Evolutionary conservation across 2,797 vertebrate species (phyloP).

Genomic region (Scarus forsteni): DNA sequence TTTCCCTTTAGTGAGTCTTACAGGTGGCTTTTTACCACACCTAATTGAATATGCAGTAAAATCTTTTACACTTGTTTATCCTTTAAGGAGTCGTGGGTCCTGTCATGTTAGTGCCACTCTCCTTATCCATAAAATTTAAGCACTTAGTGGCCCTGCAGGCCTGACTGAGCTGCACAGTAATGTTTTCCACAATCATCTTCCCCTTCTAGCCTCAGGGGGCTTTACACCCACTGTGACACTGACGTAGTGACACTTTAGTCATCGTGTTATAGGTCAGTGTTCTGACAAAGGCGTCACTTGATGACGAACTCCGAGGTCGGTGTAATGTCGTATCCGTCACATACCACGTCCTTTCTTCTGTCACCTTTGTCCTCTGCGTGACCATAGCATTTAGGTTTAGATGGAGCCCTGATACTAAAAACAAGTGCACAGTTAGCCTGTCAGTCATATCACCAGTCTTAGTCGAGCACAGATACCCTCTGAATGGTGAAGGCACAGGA

Average conservation of each 20-base stretch:
- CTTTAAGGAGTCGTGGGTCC: neutral
- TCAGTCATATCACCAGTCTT: neutral
- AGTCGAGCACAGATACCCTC: neutral
- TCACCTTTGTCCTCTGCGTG: neutral
- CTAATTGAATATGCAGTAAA: neutral
- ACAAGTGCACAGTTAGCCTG: neutral
- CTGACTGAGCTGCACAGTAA: neutral
- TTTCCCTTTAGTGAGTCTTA: neutral
- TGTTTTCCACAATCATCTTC: neutral
- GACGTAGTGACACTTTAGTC: conserved; percentile 25
- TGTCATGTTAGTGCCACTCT: neutral
- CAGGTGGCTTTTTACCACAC: neutral
- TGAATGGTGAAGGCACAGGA: neutral
- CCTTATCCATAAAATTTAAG: neutral
- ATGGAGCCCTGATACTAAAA: neutral
- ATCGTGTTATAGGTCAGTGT: conserved; percentile 4
- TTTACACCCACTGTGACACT: conserved; percentile 10
- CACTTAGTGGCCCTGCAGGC: conserved; percentile 4
- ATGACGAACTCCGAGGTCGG: neutral
- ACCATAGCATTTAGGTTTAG: neutral
- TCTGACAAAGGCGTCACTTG: conserved; percentile 24
- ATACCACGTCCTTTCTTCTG: neutral
- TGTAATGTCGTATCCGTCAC: conserved; percentile 29
- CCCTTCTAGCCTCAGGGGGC: neutral
- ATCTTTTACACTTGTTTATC: neutral